Percentiles rank a stretch among this genome's conserved stretches.
These are phyloP conservation scores for Lutjanus erythropterus DNA, from an alignment of 2,113 vertebrate species.

Conservation along the genomic window DNA sequence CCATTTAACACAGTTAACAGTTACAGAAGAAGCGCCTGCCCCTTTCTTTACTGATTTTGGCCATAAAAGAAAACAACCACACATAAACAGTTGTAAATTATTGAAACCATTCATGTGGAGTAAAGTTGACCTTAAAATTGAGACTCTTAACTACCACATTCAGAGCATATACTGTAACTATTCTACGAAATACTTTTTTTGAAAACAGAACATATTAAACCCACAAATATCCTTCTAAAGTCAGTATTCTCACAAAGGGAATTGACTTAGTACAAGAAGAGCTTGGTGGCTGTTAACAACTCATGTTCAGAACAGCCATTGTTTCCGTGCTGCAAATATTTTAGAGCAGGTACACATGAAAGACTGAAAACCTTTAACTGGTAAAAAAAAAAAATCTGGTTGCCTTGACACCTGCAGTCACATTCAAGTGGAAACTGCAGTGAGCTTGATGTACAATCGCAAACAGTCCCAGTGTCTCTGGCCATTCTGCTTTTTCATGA, in stretches of 20 bases:
- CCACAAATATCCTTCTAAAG: conserved; percentile 8
- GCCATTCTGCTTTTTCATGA: conserved; percentile 51
- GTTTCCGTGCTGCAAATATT: conserved; percentile 9
- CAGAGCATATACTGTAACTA: neutral
- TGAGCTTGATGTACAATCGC: neutral
- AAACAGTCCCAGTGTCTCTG: conserved; percentile 35
- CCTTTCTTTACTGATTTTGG: no score
- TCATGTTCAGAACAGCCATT: neutral
- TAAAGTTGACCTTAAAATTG: no score
- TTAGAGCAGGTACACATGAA: neutral
- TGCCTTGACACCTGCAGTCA: conserved; percentile 34
- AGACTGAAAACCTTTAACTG: neutral
- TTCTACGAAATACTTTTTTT: neutral
- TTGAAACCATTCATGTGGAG: no score
- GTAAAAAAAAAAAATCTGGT: conserved; percentile 22
- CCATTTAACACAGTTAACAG: no score
- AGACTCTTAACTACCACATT: neutral
- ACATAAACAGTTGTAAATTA: no score
- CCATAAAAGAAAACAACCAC: no score
- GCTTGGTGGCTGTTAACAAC: neutral
- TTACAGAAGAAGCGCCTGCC: no score
- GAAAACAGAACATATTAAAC: conserved; percentile 14
- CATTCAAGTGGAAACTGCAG: conserved; percentile 13
- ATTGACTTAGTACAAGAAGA: neutral
- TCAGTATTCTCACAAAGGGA: neutral